Evolutionary conservation across 2,888 invertebrate species (phyloP).

Genomic region (Pandemis heparana): DNA sequence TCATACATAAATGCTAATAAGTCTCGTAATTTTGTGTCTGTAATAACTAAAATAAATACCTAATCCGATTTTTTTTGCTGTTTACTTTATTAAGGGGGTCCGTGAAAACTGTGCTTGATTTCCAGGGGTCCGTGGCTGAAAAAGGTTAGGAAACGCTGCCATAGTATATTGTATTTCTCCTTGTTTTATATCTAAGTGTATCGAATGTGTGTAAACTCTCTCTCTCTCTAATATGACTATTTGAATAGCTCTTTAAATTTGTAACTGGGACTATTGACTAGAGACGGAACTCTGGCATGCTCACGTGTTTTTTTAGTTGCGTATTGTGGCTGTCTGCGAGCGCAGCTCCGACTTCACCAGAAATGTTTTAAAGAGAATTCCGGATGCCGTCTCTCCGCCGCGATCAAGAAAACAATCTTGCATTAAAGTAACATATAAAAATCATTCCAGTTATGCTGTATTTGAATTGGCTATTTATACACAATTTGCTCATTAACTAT

Average conservation of each 20-base stretch:
- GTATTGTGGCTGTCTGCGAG: conserved; percentile 63
- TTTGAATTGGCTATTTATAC: neutral
- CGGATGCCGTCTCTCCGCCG: conserved; percentile 75
- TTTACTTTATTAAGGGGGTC: no score
- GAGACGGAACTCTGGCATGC: conserved; percentile 19
- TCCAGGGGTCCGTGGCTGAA: no score
- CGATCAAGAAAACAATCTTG: conserved; percentile 77
- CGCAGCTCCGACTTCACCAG: conserved; percentile 66
- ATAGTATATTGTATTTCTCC: no score
- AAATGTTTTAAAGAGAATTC: conserved; percentile 80
- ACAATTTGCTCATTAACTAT: neutral
- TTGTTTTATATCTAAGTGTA: no score
- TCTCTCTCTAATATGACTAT: no score
- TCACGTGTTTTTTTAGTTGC: conserved; percentile 41
- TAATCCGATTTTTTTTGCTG: no score
- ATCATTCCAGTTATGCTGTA: conserved; percentile 37
- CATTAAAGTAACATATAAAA: conserved; percentile 70
- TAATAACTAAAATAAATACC: no score
- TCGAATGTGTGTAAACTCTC: no score
- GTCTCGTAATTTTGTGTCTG: no score
- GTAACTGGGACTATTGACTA: neutral
- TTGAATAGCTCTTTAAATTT: neutral
- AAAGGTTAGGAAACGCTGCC: no score
- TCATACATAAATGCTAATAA: no score
- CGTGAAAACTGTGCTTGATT: no score